These are phyloP conservation scores for Heliconius ethilla DNA, from an alignment of 2,888 invertebrate species.

Conservation along the genomic window DNA sequence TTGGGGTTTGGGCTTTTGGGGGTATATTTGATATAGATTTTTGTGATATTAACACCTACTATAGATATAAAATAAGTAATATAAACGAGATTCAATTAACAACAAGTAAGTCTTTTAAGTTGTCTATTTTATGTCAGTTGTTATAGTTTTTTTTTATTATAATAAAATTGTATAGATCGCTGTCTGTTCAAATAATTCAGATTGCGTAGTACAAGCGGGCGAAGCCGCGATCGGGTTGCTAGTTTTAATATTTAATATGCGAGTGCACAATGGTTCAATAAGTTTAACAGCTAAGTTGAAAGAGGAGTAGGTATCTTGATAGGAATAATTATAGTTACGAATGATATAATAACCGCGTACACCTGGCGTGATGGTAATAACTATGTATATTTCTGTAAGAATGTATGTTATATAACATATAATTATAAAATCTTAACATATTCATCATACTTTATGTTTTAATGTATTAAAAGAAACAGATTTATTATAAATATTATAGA, in stretches of 20 bases:
- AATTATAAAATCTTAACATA: not conserved
- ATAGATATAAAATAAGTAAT: not conserved
- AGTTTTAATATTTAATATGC: not conserved
- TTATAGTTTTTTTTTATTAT: too few relatives aligned
- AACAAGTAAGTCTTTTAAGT: not conserved
- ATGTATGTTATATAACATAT: not conserved
- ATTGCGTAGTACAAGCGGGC: too few relatives aligned
- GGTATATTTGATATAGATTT: not conserved
- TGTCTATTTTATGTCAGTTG: too few relatives aligned
- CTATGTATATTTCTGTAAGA: not conserved
- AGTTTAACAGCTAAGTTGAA: not conserved
- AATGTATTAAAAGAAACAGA: not conserved
- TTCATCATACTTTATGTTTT: not conserved
- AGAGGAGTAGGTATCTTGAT: not conserved
- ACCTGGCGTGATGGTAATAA: not conserved
- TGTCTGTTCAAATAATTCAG: too few relatives aligned
- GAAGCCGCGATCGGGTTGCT: too few relatives aligned
- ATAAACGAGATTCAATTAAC: not conserved
- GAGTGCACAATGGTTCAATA: not conserved
- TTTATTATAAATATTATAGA: not conserved
- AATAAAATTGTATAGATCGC: too few relatives aligned
- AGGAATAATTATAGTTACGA: slow-evolving; percentile 7
- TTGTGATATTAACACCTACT: not conserved
- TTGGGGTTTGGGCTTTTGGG: slow-evolving; percentile 17
- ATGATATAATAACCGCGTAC: not conserved